A percentile compares a stretch with the other conserved stretches of the same genome.
phyloP scores from a whole-genome alignment of 2,113 vertebrate genomes.

The Crotalus helleri region DNA sequence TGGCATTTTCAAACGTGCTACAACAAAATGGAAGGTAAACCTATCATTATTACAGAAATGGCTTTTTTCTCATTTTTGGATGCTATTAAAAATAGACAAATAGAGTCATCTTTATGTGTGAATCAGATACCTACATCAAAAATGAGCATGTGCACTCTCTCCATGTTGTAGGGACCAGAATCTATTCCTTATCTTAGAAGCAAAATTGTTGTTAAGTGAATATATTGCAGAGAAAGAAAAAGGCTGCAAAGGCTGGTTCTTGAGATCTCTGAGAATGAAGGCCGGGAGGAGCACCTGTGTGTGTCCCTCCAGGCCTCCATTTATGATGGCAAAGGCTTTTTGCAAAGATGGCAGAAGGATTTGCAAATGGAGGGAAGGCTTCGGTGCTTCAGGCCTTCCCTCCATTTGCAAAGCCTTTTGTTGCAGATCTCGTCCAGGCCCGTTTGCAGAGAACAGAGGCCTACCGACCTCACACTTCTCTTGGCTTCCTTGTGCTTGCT shows the following conservation, averaged over 20 bases:
- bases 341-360: too few species aligned
- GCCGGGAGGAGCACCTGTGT: background rate
- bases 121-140: too few species aligned
- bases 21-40: conserved; percentile 90
- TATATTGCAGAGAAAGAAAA: background rate
- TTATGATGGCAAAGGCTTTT: too few species aligned
- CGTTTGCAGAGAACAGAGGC: too few species aligned
- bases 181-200: background rate
- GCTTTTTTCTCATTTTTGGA: background rate
- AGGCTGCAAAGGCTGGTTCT: background rate
- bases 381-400: too few species aligned
- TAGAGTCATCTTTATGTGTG: background rate
- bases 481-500: background rate
- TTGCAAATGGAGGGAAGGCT: too few species aligned
- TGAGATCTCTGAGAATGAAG: background rate
- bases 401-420: too few species aligned
- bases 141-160: background rate
- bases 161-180: background rate
- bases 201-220: background rate
- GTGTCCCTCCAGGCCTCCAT: too few species aligned
- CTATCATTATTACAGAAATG: background rate
- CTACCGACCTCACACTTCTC: background rate
- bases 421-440: too few species aligned
- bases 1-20: conserved; percentile 82
- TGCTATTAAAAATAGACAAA: background rate